Evolutionary conservation across 2,888 invertebrate species (phyloP).

Genomic region (Venusia cambrica): DNA sequence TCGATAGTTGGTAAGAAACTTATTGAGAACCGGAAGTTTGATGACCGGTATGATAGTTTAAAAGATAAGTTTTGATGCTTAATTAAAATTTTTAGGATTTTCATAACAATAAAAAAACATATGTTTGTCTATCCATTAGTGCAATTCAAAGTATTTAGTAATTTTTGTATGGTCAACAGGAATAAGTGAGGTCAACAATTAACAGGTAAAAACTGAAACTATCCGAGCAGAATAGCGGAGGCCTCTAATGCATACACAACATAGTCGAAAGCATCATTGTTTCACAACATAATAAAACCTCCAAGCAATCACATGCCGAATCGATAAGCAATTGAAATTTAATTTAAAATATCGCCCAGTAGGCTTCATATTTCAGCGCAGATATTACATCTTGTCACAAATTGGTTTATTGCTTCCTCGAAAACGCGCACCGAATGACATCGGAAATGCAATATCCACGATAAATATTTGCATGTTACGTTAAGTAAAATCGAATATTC

Average conservation of each 20-base stretch:
- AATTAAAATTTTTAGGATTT: constrained; percentile 1
- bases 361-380: constrained; percentile 32
- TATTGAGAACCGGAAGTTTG: constrained; percentile 14
- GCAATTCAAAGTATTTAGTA: too few species aligned
- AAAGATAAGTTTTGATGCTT: constrained; percentile 6
- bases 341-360: constrained; percentile 27
- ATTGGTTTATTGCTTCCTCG: constrained; percentile 35
- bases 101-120: too few species aligned
- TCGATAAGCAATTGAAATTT: constrained; percentile 24
- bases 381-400: constrained; percentile 33
- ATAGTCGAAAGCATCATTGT: constrained; percentile 1
- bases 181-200: too few species aligned
- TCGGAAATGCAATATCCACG: constrained; percentile 34
- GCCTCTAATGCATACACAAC: too few species aligned
- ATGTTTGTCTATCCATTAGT: too few species aligned
- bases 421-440: constrained; percentile 31
- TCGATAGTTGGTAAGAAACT: constrained; percentile 21
- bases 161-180: too few species aligned
- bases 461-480: constrained; percentile 32
- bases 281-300: constrained; percentile 8
- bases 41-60: constrained; percentile 11
- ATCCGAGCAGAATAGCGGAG: too few species aligned
- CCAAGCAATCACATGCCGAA: constrained; percentile 10
- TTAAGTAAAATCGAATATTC: constrained; percentile 29
- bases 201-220: too few species aligned